Evolutionary conservation across 2,888 invertebrate species (phyloP), one percentile per base, ranked within the genome.

Genomic region (Pachycephus smyrnensis): DNA sequence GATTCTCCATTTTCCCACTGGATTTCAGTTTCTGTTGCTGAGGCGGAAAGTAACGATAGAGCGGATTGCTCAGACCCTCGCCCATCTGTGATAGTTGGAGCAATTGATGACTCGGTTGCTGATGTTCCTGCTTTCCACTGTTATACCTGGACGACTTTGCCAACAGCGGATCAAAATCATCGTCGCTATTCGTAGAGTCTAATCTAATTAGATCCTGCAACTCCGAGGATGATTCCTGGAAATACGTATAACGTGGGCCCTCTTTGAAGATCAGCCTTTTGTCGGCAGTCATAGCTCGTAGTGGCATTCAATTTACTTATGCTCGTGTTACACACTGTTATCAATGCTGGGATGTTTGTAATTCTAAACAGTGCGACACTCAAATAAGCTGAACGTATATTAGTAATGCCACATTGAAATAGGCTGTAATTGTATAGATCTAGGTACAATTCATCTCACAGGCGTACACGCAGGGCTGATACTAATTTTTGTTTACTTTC

Each of bases 161-260:
- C 81, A 93, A 93, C 32, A 95, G 90, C 23, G 95, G 95, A 91
- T 95, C 95, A 84, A 95, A 95, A 86, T 95, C 95, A 84, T 95
- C 95, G 85, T 94, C 94, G 87, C 93, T 94, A 79, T 94, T 94
- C 74, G 93, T 93, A 80, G 94, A 94, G 90, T 95, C 95, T 87
- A 95, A 92, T 84, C 94, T 93, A 87, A 95, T 95, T 82, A 95
- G 92, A 92, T 95, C 95, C 88, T 93, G 90, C 76, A 88, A 87
- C 69, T 90, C 89, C 23, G 88, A 85, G 68, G 86, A 85, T 69
- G 86, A 84, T 78, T 85, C 85, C 86, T 89, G 82, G 69, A 81
- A 78, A n/a, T 75, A 71, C 55, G 31, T 68, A 69, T 69, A 15
- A 30, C 35, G 33, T 40, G 1, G 73, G 35, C 37, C 30, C 37